phyloP scores from a whole-genome alignment of 2,888 invertebrate species.

The Meta bourneti region DNA sequence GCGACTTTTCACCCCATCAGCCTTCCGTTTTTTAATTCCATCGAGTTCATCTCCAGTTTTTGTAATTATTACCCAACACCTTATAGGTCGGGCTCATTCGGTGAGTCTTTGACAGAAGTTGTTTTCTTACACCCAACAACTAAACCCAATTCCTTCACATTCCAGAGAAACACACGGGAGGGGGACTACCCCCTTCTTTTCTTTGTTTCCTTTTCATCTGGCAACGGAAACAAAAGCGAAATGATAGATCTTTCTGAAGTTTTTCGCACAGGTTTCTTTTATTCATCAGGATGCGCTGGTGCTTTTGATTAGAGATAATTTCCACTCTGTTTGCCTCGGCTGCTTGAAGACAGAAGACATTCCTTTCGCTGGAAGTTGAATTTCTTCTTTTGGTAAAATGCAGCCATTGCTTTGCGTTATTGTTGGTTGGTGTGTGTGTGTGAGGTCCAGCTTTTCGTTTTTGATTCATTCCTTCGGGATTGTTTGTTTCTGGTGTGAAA shows the following conservation, averaged over 20 bases:
- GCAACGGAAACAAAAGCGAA: constrained; percentile 10
- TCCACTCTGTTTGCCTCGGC: neutral
- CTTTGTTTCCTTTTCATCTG: neutral
- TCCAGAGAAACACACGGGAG: neutral
- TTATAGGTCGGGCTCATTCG: neutral
- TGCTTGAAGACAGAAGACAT: neutral
- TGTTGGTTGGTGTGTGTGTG: neutral
- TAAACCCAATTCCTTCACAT: neutral
- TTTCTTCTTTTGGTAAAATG: neutral
- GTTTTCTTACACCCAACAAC: neutral
- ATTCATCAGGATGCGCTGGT: neutral
- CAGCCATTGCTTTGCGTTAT: neutral
- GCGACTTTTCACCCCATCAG: neutral
- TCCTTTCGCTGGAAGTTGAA: neutral
- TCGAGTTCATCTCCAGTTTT: neutral
- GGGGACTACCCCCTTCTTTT: neutral
- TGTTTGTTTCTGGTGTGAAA: neutral
- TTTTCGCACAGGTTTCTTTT: constrained; percentile 1
- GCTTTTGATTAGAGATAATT: constrained; percentile 30
- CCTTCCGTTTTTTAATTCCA: neutral
- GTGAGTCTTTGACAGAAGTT: neutral
- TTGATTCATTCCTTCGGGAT: neutral
- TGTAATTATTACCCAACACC: neutral
- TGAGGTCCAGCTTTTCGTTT: neutral
- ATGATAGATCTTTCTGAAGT: constrained; percentile 1